These are phyloP conservation scores for Tetraodon nigroviridis DNA, from an alignment of 2,113 vertebrate species.

Conservation along the genomic window DNA sequence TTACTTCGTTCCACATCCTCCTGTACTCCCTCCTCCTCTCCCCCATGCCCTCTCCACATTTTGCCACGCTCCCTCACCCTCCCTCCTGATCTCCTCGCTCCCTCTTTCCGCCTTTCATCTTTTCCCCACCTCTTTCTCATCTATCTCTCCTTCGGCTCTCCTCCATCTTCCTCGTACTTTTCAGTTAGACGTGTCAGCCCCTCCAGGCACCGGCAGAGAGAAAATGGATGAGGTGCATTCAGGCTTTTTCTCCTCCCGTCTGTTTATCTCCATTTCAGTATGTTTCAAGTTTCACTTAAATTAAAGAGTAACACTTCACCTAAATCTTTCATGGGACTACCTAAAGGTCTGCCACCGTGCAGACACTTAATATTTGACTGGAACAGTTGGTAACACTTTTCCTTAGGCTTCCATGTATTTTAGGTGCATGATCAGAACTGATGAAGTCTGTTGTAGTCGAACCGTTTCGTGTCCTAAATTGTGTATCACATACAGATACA, in stretches of 20 bases:
- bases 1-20: not conserved
- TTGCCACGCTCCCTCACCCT: not conserved
- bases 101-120: conserved; percentile 36
- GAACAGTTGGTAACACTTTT: conserved; percentile 35
- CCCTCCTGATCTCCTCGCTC: conserved; percentile 11
- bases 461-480: conserved; percentile 24
- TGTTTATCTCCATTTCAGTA: conserved; percentile 51
- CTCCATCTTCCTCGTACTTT: conserved; percentile 13
- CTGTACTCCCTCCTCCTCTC: not conserved
- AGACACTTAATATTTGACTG: conserved; percentile 42
- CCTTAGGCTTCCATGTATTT: conserved; percentile 28
- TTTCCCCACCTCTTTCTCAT: conserved; percentile 28
- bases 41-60: not conserved
- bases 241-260: conserved; percentile 11
- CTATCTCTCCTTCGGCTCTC: conserved; percentile 23
- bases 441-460: conserved; percentile 31
- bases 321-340: conserved; percentile 51
- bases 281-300: conserved; percentile 40
- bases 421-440: conserved; percentile 29
- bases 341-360: conserved; percentile 41
- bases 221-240: conserved; percentile 45
- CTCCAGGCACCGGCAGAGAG: conserved; percentile 24
- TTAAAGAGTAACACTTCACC: conserved; percentile 51
- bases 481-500: not conserved
- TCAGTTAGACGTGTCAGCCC: conserved; percentile 30